Percentiles rank a stretch among this genome's conserved stretches.
Evolutionary conservation across 2,888 invertebrate species (phyloP).

Genomic region (Drosophila rubida): DNA sequence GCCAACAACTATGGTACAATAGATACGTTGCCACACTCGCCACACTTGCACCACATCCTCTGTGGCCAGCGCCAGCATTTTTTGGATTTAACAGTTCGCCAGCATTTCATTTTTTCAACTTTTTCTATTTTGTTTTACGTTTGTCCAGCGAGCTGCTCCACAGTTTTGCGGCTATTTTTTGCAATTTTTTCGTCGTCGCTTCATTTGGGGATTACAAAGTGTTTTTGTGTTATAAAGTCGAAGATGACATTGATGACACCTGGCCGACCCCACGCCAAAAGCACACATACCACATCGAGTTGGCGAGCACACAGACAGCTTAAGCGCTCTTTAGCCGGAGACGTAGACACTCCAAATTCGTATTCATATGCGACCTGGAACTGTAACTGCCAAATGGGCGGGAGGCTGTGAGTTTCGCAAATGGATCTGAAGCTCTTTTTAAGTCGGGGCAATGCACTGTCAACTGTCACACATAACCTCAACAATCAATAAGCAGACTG

Average conservation of each 20-base stretch:
- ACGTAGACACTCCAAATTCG: conserved; percentile 13
- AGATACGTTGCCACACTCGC: conserved; percentile 42
- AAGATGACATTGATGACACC: conserved; percentile 80
- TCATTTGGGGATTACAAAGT: conserved; percentile 81
- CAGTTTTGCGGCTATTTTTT: conserved; percentile 6
- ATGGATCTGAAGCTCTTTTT: neutral
- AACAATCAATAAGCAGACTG: conserved; percentile 33
- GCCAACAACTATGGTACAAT: conserved; percentile 69
- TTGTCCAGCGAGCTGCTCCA: neutral
- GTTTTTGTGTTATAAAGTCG: conserved; percentile 81
- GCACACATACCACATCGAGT: conserved; percentile 1
- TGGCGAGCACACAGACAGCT: conserved; percentile 70
- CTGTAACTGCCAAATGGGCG: conserved; percentile 22
- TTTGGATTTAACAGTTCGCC: conserved; percentile 39
- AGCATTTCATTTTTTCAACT: conserved; percentile 14
- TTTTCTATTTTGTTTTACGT: neutral
- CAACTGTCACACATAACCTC: conserved; percentile 26
- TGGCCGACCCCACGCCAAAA: conserved; percentile 66
- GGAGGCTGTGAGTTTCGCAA: conserved; percentile 11
- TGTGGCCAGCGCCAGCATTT: conserved; percentile 28
- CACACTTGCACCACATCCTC: conserved; percentile 22
- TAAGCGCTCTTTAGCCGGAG: conserved; percentile 65
- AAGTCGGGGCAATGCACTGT: conserved; percentile 44
- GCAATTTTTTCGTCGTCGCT: conserved; percentile 53
- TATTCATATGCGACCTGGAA: neutral